Evolutionary conservation across 2,888 invertebrate genomes (phyloP).

Genomic region (Erannis defoliaria): DNA sequence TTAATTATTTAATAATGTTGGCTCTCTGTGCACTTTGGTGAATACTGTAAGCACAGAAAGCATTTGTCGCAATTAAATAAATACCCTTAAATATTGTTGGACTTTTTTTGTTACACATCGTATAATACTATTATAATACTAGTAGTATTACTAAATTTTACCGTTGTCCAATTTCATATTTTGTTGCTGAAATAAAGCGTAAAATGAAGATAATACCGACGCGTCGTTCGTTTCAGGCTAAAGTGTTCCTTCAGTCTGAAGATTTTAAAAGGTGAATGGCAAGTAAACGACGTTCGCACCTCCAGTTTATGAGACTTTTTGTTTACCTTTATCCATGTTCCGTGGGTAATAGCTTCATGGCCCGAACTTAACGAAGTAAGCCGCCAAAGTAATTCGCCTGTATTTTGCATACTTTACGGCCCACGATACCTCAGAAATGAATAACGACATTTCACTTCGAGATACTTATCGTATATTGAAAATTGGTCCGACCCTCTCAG

Average conservation of each 20-base stretch:
- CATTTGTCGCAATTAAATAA: too few relatives aligned
- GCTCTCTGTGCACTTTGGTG: too few relatives aligned
- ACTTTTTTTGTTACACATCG: too few relatives aligned
- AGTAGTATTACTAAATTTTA: neutral
- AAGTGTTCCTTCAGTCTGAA: constrained; percentile 25
- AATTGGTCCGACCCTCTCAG: constrained; percentile 33
- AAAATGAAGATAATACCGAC: constrained; percentile 5
- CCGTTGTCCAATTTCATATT: neutral
- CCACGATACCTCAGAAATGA: constrained; percentile 39
- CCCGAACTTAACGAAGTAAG: constrained; percentile 44
- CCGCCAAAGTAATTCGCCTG: constrained; percentile 43
- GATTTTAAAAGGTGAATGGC: constrained; percentile 40
- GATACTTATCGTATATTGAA: constrained; percentile 45
- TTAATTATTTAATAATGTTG: too few relatives aligned
- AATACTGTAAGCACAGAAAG: too few relatives aligned
- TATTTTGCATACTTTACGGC: constrained; percentile 46
- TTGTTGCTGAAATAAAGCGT: constrained; percentile 3
- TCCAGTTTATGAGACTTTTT: constrained; percentile 45
- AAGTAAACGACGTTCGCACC: constrained; percentile 40
- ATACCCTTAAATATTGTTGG: too few relatives aligned
- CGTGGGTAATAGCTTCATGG: constrained; percentile 46
- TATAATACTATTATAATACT: too few relatives aligned
- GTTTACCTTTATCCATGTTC: constrained; percentile 43
- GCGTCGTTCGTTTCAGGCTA: constrained; percentile 5
- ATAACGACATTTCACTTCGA: constrained; percentile 43